These are phyloP conservation scores for Sarcophaga bullata DNA, from an alignment of 1,140 invertebrate species.

Conservation along the genomic window DNA sequence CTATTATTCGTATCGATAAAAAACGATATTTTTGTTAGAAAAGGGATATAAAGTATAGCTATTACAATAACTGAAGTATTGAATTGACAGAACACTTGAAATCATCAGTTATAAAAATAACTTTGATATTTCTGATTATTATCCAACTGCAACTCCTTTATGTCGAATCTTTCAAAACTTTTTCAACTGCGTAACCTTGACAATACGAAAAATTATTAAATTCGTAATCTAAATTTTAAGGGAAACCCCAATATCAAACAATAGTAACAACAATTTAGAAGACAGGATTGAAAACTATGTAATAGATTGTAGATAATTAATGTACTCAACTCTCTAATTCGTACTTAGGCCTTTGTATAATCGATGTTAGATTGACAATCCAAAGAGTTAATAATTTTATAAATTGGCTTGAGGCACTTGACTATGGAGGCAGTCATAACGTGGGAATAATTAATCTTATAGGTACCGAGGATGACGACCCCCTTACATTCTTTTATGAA, in stretches of 20 bases:
- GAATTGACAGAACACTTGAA: background rate
- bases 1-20: too few species aligned
- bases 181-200: background rate
- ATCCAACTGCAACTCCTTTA: background rate
- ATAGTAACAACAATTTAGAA: background rate
- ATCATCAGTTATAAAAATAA: background rate
- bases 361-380: background rate
- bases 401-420: background rate
- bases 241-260: background rate
- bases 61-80: background rate
- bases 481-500: background rate
- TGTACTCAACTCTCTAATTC: background rate
- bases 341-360: background rate
- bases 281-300: background rate
- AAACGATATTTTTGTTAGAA: too few species aligned
- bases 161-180: background rate
- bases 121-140: too few species aligned
- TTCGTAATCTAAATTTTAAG: background rate
- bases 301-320: background rate
- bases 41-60: too few species aligned
- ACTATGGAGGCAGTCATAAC: background rate
- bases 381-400: background rate
- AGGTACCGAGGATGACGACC: background rate
- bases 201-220: background rate
- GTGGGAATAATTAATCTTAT: background rate